Evolutionary conservation across 2,888 invertebrate genomes (phyloP).

Genomic region (Agrilus biguttatus): DNA sequence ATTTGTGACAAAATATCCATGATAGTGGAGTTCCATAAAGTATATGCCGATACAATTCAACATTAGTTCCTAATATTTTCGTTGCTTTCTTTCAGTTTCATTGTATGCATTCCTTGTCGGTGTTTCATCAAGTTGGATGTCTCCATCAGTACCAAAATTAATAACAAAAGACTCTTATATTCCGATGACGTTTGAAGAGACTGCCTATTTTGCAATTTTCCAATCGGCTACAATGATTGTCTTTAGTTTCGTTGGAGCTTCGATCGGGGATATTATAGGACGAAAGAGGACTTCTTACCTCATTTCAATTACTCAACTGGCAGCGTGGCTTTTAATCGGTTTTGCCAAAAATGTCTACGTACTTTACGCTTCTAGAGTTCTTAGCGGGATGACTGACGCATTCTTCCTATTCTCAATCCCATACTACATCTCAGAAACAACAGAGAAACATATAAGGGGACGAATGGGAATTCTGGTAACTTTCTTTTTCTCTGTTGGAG

Average conservation of each 20-base stretch:
- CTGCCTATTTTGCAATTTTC: slow-evolving; percentile 11
- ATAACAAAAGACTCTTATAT: slow-evolving; percentile 5
- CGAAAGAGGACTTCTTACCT: slow-evolving; percentile 8
- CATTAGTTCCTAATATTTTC: no score
- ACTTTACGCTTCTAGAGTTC: slow-evolving; percentile 10
- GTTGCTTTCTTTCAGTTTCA: no score
- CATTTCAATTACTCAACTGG: no score
- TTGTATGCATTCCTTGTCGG: no score
- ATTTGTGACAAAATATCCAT: no score
- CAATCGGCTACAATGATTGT: slow-evolving; percentile 9
- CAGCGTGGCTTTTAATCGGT: no score
- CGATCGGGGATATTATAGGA: slow-evolving; percentile 6
- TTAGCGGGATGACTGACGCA: slow-evolving; percentile 17
- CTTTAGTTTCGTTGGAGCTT: slow-evolving; percentile 5
- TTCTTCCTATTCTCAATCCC: slow-evolving; percentile 10
- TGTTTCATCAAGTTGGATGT: slow-evolving; percentile 1
- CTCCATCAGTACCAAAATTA: slow-evolving; percentile 11
- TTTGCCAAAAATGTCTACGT: no score
- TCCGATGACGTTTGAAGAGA: slow-evolving; percentile 8
- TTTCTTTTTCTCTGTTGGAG: slow-evolving; percentile 9
- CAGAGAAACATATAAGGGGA: slow-evolving; percentile 18
- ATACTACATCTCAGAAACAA: slow-evolving; percentile 18
- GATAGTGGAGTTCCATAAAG: no score
- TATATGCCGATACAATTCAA: no score
- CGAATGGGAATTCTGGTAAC: slow-evolving; percentile 19